Evolutionary conservation across 2,797 vertebrate genomes (phyloP), one percentile per base, ranked within the genome.

Genomic region (Strix occidentalis): DNA sequence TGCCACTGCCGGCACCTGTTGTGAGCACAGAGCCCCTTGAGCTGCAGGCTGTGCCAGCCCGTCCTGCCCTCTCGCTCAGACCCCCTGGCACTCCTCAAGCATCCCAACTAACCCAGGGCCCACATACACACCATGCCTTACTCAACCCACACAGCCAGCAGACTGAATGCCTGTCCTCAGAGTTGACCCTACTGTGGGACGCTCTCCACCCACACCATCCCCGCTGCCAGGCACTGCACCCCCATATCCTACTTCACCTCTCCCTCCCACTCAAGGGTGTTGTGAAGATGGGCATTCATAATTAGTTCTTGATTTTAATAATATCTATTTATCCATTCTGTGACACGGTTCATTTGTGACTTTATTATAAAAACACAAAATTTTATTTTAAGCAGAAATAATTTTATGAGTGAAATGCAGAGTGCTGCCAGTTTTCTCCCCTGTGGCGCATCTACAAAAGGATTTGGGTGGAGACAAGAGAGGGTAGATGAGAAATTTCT

Each of bases 341-440:
- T 87, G 75, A 16, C 43, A 66, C 0, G 3, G 39, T 63, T 87
- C 53, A 2, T 77, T 93, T 74, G 84, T 74, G 58, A 66, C 48
- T 79, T 87, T 70, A 85, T 83, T 56, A 45, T 21, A 63, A 82
- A 65, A 72, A 5, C 11, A 43, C 9, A 84, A 37, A 10, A 68
- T 60, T 69, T 85, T 78, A 60, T 71, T 95, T 89, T 84, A 71
- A 94, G 63, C 48, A 95, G 63, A 89, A 63, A 39, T 60, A n/a
- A 83, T 92, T 70, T 80, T 66, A 70, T 74, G 43, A 83, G 50
- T 69, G 68, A 87, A 79, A 11, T 41, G 64, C 81, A 58, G 41
- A 69, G 16, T 43, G 35, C 39, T 83, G 70, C 50, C 65, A 81
- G 58, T 79, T 88, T 88, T 92, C 50, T 88, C 70, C 83, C 61